A percentile compares a stretch with the other conserved stretches of the same genome.
These are phyloP conservation scores for Amiota communis DNA, from an alignment of 2,888 invertebrate genomes.

Conservation along the genomic window DNA sequence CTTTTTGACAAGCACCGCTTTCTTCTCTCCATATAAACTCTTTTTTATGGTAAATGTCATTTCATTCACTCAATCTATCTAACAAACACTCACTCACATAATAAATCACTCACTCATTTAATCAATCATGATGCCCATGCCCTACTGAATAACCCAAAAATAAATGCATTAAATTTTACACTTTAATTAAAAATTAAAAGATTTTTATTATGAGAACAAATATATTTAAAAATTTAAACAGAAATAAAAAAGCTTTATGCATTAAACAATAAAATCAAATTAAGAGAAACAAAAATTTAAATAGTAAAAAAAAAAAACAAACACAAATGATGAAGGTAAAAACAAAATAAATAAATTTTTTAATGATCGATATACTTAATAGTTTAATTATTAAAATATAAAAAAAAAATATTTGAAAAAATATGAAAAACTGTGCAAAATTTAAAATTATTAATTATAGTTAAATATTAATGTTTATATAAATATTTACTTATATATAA, in stretches of 20 bases:
- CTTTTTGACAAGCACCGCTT: too few relatives aligned
- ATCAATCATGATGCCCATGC: constrained; percentile 38
- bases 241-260: constrained; percentile 45
- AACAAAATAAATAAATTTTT: neutral
- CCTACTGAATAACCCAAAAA: neutral
- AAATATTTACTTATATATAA: too few relatives aligned
- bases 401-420: constrained; percentile 20
- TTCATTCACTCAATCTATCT: too few relatives aligned
- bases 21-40: too few relatives aligned
- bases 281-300: neutral
- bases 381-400: constrained; percentile 16
- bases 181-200: constrained; percentile 20
- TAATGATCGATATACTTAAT: constrained; percentile 16
- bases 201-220: constrained; percentile 20
- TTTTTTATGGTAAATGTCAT: too few relatives aligned
- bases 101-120: too few relatives aligned
- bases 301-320: neutral
- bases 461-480: constrained; percentile 13
- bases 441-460: constrained; percentile 42
- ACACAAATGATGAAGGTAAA: neutral
- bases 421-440: constrained; percentile 44
- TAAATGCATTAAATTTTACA: constrained; percentile 3
- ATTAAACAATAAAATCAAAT: constrained; percentile 32
- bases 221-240: constrained; percentile 27
- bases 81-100: too few relatives aligned